These are phyloP conservation scores for Solea senegalensis DNA, from an alignment of 2,113 vertebrate species.

Conservation along the genomic window DNA sequence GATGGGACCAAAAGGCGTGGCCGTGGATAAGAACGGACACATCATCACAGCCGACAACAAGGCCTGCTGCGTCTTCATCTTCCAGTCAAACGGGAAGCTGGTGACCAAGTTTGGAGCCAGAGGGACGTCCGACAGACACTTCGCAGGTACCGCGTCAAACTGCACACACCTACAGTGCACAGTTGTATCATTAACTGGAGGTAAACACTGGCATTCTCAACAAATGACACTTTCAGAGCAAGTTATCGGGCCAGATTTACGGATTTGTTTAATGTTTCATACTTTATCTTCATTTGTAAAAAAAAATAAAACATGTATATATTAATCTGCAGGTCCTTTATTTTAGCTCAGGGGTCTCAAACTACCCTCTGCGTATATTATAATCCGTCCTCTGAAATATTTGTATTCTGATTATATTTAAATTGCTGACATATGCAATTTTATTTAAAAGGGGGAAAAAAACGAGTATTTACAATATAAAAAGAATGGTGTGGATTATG, in stretches of 20 bases:
- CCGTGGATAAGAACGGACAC: conserved; percentile 94
- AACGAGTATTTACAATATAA: too few relatives aligned
- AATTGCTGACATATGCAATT: too few relatives aligned
- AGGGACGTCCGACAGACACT: conserved; percentile 91
- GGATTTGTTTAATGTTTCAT: conserved; percentile 25
- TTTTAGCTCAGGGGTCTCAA: background rate
- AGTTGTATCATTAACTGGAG: background rate
- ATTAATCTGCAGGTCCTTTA: conserved; percentile 24
- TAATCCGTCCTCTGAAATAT: too few relatives aligned
- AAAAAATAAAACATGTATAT: background rate
- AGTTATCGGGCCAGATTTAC: conserved; percentile 66
- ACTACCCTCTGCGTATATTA: too few relatives aligned
- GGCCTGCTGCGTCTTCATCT: conserved; percentile 97
- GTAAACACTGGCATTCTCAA: background rate
- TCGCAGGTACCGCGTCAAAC: conserved; percentile 83
- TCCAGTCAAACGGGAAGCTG: conserved; percentile 95
- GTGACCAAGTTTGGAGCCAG: conserved; percentile 93
- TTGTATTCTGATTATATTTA: too few relatives aligned
- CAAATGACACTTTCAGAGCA: conserved; percentile 4
- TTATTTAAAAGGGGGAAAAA: too few relatives aligned
- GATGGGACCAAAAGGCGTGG: conserved; percentile 96
- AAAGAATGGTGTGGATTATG: too few relatives aligned
- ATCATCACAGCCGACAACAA: conserved; percentile 98
- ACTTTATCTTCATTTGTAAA: conserved; percentile 16
- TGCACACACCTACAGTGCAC: background rate